Base-by-base conservation (phyloP, 2,888 invertebrate genomes). In the Dicranocentrus wangi region DNA sequence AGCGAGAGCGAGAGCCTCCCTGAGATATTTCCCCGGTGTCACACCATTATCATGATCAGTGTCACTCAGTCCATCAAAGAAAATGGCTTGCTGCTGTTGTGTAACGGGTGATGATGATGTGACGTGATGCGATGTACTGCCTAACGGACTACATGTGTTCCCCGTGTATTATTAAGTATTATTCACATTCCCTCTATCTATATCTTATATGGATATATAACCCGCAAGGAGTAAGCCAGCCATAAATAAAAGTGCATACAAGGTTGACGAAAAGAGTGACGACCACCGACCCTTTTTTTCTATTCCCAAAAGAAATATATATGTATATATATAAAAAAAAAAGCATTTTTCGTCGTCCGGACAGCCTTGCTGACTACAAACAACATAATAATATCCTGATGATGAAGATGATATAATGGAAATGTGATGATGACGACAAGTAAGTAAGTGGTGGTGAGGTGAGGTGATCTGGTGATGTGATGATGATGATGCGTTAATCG, bases 11-110 rank as follows among this genome's bases (percentile, higher is more conserved):
- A n/a, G n/a, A 60, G 27, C 43, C 71, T 71, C 27, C 60, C 60
- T 43, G 55, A 55, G 23, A 55, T 19, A 55, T 21, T n/a, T 21
- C 55, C 21, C 23, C n/a, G 55, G 60, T 73, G 80, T 73, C 80
- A 68, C 81, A 63, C 69, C 61, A 81, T 75, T 81, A 81, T 81
- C 78, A 65, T 79, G 81, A 79, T 82, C 79, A 79, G 73, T 79
- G 78, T 82, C 82, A 79, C 75, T 79, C 75, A 73, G 63, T 60
- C 65, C 69, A 78, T 75, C 73, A 75, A 69, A 72, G 42, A 73
- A 68, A 21, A 80, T 60, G 10, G 53, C 53, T 51, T 70, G 47
- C 47, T 51, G 72, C 68, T 61, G 72, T 66, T 75, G 75, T 65
- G 32, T 42, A 21, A 23, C 51, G 55, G 25, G 63, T 58, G 63